Conservation (phyloP, 2,888 invertebrate species). For the Biston stratarius region DNA sequence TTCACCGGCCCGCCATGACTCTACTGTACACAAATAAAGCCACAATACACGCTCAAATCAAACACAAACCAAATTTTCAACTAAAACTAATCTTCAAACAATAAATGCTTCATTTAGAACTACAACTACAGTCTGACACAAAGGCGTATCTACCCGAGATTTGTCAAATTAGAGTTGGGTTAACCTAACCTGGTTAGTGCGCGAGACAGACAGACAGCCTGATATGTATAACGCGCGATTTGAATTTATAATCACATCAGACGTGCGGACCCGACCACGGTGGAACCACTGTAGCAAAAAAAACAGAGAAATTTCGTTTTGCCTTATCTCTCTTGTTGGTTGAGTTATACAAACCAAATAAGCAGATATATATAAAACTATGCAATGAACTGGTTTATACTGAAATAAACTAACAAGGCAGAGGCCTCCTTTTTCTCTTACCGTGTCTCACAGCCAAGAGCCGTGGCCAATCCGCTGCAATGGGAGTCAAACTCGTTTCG, state of each 20-base stretch:
- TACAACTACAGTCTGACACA: constrained; percentile 20
- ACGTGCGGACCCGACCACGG: too few relatives aligned
- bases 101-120: constrained; percentile 20
- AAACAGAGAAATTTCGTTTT: too few relatives aligned
- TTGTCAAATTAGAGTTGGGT: constrained; percentile 62
- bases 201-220: constrained; percentile 57
- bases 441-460: too few relatives aligned
- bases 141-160: constrained; percentile 49
- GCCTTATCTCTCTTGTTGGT: too few relatives aligned
- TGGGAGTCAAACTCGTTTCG: too few relatives aligned
- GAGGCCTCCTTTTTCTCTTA: too few relatives aligned
- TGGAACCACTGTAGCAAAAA: too few relatives aligned
- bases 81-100: constrained; percentile 4
- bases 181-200: constrained; percentile 61
- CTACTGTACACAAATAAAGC: neutral
- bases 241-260: constrained; percentile 58
- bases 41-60: neutral
- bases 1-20: neutral
- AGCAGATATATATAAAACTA: too few relatives aligned
- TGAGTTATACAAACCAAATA: too few relatives aligned
- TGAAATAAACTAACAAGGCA: too few relatives aligned
- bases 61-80: neutral
- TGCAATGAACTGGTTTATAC: constrained; percentile 43
- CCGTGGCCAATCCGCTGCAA: too few relatives aligned
- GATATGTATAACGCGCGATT: constrained; percentile 63